These are phyloP conservation scores for Lasioglossum malachurum DNA, from an alignment of 2,888 invertebrate species.

Conservation along the genomic window DNA sequence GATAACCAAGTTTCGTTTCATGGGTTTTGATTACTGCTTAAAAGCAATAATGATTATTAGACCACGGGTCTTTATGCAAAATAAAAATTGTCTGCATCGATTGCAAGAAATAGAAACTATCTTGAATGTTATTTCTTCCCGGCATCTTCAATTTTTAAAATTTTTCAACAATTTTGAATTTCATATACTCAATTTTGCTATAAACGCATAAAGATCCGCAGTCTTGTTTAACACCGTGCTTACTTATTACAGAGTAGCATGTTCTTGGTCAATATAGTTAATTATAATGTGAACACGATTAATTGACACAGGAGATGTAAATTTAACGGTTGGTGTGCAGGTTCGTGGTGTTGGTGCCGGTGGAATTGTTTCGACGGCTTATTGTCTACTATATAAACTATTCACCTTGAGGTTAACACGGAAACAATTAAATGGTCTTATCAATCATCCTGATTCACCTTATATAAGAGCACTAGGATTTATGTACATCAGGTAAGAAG, in stretches of 20 bases:
- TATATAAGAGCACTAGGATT: slow-evolving; percentile 98
- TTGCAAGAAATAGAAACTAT: too few relatives aligned
- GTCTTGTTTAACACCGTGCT: slow-evolving; percentile 61
- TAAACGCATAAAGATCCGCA: too few relatives aligned
- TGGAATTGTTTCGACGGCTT: slow-evolving; percentile 99
- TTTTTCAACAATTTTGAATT: too few relatives aligned
- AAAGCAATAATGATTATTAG: too few relatives aligned
- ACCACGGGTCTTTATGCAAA: too few relatives aligned
- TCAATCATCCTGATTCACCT: slow-evolving; percentile 98
- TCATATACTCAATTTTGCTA: too few relatives aligned
- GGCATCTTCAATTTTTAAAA: too few relatives aligned
- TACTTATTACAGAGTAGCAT: slow-evolving; percentile 76
- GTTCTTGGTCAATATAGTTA: slow-evolving; percentile 72
- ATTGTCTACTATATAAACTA: slow-evolving; percentile 98
- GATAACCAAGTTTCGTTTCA: too few relatives aligned
- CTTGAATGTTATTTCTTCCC: too few relatives aligned
- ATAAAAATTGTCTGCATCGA: too few relatives aligned
- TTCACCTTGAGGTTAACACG: slow-evolving; percentile 98
- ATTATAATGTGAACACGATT: slow-evolving; percentile 72
- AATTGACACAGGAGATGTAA: slow-evolving; percentile 75
- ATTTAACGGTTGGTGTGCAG: slow-evolving; percentile 86
- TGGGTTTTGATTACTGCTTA: too few relatives aligned
- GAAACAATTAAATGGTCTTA: slow-evolving; percentile 98
- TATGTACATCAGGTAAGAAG: slow-evolving; percentile 89
- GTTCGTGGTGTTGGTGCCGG: slow-evolving; percentile 99